Base-by-base conservation (phyloP, 1,140 invertebrate species). In the Dreissena polymorpha region DNA sequence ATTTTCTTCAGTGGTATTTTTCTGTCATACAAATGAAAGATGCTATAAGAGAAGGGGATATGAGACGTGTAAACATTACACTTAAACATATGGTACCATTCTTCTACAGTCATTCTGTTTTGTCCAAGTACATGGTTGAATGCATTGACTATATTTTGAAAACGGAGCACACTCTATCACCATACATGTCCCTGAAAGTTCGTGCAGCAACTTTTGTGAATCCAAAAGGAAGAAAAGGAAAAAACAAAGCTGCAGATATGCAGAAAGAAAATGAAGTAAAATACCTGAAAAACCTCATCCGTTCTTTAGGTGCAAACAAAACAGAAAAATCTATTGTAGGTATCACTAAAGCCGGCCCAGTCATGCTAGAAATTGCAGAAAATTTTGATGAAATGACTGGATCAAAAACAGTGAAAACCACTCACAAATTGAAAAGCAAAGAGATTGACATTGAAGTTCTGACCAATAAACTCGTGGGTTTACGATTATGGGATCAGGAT, bases 71-170 rank as follows among this genome's bases (percentile, higher is more conserved):
- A 39, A 86, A 79, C 51, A 70, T 78, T 13, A 60, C 63, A 23
- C 53, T 86, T 18, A 84, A 86, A 67, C 29, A 76, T 0, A 55
- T 76, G 55, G 84, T 86, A 6, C 83, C 85, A 60, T 82, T 86
- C 16, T 86, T 86, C 68, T 86, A 64, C 53, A 64, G 55, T 67
- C 83, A 86, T 67, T 84, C 82, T 18, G 3, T 14, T 51, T 55
- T 85, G 16, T 86, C 83, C 63, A 85, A 85, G 60, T 86, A 86
- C 60, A 18, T 85, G 10, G 63, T 57, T 0, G 78, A 86, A 69
- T 82, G 83, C 72, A 85, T 86, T 65, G 85, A 86, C 29, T 86
- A 71, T 39, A 86, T 86, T 50, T 55, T 86, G 14, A 86, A 86
- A 29, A 86, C 85, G 21, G 77, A 84, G 60, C 27, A 76, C 69